These are phyloP conservation scores for Anhinga rufa DNA, from an alignment of 2,113 vertebrate species.

Conservation along the genomic window DNA sequence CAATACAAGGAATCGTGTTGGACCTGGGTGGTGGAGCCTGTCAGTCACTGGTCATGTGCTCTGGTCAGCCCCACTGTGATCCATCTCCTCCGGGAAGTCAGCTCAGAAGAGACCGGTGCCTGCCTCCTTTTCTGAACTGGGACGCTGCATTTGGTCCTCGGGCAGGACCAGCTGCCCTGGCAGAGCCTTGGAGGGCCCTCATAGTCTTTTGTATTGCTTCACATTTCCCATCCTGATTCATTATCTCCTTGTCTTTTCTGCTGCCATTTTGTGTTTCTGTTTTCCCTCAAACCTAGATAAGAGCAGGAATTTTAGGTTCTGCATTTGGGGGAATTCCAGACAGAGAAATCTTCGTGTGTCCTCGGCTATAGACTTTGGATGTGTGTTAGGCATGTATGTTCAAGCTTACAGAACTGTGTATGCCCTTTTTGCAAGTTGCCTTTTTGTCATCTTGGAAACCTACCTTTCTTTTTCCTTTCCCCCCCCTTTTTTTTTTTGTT, in stretches of 20 bases:
- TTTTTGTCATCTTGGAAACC: background rate
- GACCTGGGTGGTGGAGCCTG: background rate
- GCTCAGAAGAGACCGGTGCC: background rate
- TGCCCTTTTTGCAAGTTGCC: background rate
- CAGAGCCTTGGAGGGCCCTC: background rate
- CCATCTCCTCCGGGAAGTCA: background rate
- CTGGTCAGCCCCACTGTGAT: background rate
- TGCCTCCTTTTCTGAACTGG: background rate
- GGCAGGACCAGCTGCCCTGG: background rate
- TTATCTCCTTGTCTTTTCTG: background rate
- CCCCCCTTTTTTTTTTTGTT: background rate
- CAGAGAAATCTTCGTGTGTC: accelerated
- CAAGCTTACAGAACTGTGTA: background rate
- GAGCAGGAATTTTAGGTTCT: background rate
- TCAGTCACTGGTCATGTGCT: background rate
- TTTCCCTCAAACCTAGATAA: background rate
- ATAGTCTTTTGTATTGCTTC: background rate
- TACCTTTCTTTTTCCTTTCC: background rate
- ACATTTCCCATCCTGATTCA: background rate
- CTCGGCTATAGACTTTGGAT: background rate
- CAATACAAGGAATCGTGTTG: background rate
- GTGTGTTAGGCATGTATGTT: background rate
- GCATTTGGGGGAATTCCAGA: background rate
- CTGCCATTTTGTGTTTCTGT: background rate
- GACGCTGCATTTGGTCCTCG: accelerated